Evolutionary conservation across 2,888 invertebrate species (phyloP).

Genomic region (Leptinotarsa juncta): DNA sequence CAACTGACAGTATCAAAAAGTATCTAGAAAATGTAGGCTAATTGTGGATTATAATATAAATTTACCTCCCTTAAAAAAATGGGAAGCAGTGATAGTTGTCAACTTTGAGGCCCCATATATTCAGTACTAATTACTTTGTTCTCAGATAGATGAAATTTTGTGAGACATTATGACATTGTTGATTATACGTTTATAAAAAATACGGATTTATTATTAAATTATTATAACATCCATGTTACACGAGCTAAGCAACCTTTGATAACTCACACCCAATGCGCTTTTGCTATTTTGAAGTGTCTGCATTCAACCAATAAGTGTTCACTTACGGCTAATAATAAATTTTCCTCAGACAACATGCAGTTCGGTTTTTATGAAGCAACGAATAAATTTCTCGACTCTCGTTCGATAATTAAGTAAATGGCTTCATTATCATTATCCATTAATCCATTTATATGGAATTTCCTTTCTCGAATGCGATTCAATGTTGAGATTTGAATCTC

Average conservation of each 20-base stretch:
- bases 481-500: conserved; percentile 17
- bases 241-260: neutral
- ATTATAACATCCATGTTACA: neutral
- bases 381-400: neutral
- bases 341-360: neutral
- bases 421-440: conserved; percentile 15
- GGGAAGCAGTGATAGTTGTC: no score
- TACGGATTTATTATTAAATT: no score
- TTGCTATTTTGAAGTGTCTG: neutral
- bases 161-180: no score
- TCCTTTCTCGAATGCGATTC: conserved; percentile 24
- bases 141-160: no score
- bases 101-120: no score
- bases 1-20: no score
- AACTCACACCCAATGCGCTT: neutral
- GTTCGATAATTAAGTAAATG: conserved; percentile 25
- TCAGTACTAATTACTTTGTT: no score
- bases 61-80: no score
- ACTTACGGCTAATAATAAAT: neutral
- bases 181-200: no score
- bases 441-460: conserved; percentile 31
- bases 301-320: neutral
- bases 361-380: neutral
- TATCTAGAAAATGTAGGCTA: no score
- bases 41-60: no score